Evolutionary conservation across 2,113 vertebrate genomes (phyloP).

Genomic region (Ifrita kowaldi): DNA sequence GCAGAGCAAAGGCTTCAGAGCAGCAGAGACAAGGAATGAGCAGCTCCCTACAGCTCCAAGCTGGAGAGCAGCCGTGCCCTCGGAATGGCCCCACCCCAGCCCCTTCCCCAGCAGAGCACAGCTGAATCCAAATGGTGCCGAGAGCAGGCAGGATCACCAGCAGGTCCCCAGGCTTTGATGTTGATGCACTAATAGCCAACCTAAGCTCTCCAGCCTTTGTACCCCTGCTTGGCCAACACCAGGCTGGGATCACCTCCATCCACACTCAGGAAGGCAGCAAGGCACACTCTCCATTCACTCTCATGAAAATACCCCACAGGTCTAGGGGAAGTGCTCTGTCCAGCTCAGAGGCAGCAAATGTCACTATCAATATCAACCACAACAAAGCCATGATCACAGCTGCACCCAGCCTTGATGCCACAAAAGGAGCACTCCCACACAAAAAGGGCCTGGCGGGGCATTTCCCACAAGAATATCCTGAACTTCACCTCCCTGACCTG

Average conservation of each 20-base stretch:
- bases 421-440: neutral
- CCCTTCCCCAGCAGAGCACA: neutral
- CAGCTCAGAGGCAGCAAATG: neutral
- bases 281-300: neutral
- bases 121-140: neutral
- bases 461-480: neutral
- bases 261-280: neutral
- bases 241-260: neutral
- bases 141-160: neutral
- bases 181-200: neutral
- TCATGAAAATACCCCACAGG: neutral
- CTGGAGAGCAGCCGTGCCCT: neutral
- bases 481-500: neutral
- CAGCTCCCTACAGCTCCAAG: neutral
- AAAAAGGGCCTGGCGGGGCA: too few species aligned
- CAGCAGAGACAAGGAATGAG: neutral
- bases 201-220: neutral
- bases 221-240: neutral
- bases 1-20: neutral
- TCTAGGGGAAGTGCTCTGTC: neutral
- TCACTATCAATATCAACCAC: neutral
- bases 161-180: neutral
- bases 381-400: neutral
- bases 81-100: neutral
- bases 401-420: neutral